Percentiles rank a stretch among this genome's conserved stretches.
phyloP scores from a whole-genome alignment of 2,888 invertebrate species.

The Cheilosia soror region DNA sequence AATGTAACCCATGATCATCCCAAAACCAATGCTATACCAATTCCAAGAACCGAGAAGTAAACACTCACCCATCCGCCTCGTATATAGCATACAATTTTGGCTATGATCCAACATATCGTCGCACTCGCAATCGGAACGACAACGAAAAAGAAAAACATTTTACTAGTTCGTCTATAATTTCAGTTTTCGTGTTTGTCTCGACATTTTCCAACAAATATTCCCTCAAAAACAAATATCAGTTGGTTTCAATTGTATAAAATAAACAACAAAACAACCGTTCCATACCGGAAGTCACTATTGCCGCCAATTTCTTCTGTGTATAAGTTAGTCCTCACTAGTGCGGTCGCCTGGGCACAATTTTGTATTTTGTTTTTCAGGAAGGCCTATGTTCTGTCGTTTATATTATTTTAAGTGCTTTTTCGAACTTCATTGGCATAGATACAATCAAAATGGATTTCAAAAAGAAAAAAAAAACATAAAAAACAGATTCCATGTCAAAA shows the following conservation, averaged over 20 bases:
- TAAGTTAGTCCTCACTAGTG: not conserved
- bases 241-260: slow-evolving; percentile 36
- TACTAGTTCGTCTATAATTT: slow-evolving; percentile 40
- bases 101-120: slow-evolving; percentile 42
- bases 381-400: not conserved
- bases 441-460: not conserved
- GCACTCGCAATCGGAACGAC: slow-evolving; percentile 30
- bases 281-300: slow-evolving; percentile 51
- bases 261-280: slow-evolving; percentile 59
- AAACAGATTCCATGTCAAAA: slow-evolving; percentile 1
- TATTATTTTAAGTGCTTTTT: slow-evolving; percentile 4
- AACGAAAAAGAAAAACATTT: slow-evolving; percentile 8
- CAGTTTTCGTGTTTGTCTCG: slow-evolving; percentile 47
- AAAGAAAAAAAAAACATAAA: not conserved
- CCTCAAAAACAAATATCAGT: slow-evolving; percentile 30
- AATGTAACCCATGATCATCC: too few species aligned
- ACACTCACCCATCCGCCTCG: not conserved
- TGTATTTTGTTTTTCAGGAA: not conserved
- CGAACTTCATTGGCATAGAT: not conserved
- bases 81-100: slow-evolving; percentile 18
- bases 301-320: slow-evolving; percentile 1
- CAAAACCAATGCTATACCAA: too few species aligned
- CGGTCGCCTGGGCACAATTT: not conserved
- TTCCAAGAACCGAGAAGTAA: slow-evolving; percentile 31
- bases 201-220: slow-evolving; percentile 29